Base-by-base conservation (phyloP, 2,113 vertebrate genomes). In the Scortum barcoo region DNA sequence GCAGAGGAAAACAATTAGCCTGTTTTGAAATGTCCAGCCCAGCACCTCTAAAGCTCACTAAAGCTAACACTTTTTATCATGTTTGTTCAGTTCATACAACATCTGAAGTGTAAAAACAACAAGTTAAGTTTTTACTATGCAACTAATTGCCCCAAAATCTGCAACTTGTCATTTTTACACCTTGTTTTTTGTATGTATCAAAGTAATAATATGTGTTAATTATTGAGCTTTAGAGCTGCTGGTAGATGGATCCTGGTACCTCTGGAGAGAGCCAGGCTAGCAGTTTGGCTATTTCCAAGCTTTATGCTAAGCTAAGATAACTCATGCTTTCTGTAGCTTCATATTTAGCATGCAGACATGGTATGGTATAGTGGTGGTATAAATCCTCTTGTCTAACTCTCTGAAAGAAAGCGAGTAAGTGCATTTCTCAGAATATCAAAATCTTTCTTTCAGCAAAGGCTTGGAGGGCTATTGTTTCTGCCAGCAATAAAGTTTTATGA, bases 291-390 rank as follows among this genome's bases (percentile, higher is more conserved):
- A 7, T 44, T 57, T 33, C 20, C 40, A 58, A 28, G 28, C 16
- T 12, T 57, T 44, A 57, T 46, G 62, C 26, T 57, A 48, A 67
- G 73, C 42, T 60, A 40, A 70, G 67, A 36, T 33, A 53, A 56
- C 12, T 28, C 13, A n/a, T 69, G 7, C 33, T 57, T 19, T 1
- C 38, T 77, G 40, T 28, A 7, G 11, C 20, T 53, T 46, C 28
- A 22, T 42, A 40, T 40, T 40, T 13, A 38, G n/a, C 60, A 28
- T 6, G 12, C 19, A 65, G 30, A 19, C 30, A 24, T 13, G 33
- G 33, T 36, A 36, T 36, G 33, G 33, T 36, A 36, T 36, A 36
- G 6, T 6, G 33, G 7, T 22, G 51, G 22, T 38, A 11, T 28
- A 50, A 11, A 71, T 57, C 8, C 30, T 71, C 12, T n/a, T 14